These are phyloP conservation scores for Arion vulgaris DNA, from an alignment of 1,140 invertebrate genomes.

Conservation along the genomic window DNA sequence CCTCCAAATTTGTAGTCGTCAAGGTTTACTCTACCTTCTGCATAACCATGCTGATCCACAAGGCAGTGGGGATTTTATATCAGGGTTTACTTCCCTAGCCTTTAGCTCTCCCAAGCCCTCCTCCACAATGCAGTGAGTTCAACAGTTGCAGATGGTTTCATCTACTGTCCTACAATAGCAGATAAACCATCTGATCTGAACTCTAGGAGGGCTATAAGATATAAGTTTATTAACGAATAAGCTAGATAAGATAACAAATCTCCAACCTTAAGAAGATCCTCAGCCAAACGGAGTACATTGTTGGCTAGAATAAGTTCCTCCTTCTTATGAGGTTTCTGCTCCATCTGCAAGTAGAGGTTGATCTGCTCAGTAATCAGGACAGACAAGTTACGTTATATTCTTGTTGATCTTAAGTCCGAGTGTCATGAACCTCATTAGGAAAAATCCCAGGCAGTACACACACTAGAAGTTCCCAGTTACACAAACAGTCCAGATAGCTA, in stretches of 20 bases:
- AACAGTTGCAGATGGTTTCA: too few relatives aligned
- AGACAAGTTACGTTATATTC: conserved; percentile 90
- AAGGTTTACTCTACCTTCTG: too few relatives aligned
- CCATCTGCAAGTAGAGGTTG: conserved; percentile 94
- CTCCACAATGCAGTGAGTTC: too few relatives aligned
- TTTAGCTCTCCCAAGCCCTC: too few relatives aligned
- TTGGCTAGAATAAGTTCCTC: conserved; percentile 96
- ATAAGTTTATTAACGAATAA: too few relatives aligned
- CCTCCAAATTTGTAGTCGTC: too few relatives aligned
- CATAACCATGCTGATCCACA: too few relatives aligned
- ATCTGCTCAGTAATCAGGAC: conserved; percentile 92
- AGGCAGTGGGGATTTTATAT: too few relatives aligned
- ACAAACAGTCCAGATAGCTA: conserved; percentile 81
- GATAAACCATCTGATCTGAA: too few relatives aligned
- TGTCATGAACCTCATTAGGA: conserved; percentile 91
- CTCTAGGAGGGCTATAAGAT: too few relatives aligned
- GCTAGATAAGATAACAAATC: not conserved
- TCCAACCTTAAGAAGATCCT: conserved; percentile 91
- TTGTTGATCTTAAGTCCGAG: conserved; percentile 92
- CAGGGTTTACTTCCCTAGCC: too few relatives aligned
- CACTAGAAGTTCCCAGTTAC: conserved; percentile 88
- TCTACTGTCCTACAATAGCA: too few relatives aligned
- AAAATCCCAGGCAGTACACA: conserved; percentile 90
- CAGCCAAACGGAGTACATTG: conserved; percentile 94
- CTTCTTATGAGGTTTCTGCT: conserved; percentile 97